Evolutionary conservation across 92 coral and sea anemone genomes (phyloP).

Genomic region (Bergia puertoricense): DNA sequence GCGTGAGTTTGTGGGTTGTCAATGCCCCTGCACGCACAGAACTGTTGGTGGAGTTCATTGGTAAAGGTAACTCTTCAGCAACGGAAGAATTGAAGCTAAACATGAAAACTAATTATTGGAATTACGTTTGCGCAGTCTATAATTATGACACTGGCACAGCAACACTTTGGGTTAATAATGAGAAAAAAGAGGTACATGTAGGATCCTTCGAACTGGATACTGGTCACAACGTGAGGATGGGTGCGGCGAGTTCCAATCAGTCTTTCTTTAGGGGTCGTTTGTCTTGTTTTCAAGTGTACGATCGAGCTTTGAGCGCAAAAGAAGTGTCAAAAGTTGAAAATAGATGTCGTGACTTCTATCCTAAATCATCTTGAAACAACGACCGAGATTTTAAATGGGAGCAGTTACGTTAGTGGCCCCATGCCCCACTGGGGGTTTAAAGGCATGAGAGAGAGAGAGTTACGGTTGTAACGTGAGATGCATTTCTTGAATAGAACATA

Average conservation of each 20-base stretch:
- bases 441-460: too few relatives aligned
- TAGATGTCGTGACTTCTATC: neutral
- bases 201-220: slow-evolving; percentile 16
- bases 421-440: too few relatives aligned
- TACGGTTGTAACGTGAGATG: too few relatives aligned
- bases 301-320: neutral
- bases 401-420: too few relatives aligned
- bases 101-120: neutral
- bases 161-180: slow-evolving; percentile 2
- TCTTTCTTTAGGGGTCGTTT: neutral
- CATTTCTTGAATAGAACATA: too few relatives aligned
- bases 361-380: neutral
- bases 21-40: neutral
- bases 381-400: too few relatives aligned
- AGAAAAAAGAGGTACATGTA: neutral
- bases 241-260: neutral
- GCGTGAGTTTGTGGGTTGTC: slow-evolving; percentile 7
- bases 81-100: neutral
- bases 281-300: slow-evolving; percentile 11
- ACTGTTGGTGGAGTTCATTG: neutral
- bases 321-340: neutral
- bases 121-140: slow-evolving; percentile 9
- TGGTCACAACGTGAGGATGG: slow-evolving; percentile 9
- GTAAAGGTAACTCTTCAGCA: neutral
- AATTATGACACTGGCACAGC: neutral